Evolutionary conservation across 2,113 vertebrate species (phyloP).

Genomic region (Sylvia atricapilla): DNA sequence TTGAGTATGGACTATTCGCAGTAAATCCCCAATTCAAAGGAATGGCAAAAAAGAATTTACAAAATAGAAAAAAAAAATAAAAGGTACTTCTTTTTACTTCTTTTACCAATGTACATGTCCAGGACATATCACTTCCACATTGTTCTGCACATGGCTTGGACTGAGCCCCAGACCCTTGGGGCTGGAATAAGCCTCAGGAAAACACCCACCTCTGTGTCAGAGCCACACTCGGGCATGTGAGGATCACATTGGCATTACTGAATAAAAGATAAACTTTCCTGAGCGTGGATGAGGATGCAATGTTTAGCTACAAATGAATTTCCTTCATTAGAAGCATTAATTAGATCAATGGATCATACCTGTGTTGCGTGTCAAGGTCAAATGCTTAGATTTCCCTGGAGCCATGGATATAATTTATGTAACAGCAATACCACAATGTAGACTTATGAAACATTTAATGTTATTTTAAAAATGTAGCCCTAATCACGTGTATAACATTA

Average conservation of each 20-base stretch:
- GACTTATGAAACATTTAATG: neutral
- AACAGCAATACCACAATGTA: neutral
- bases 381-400: neutral
- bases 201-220: neutral
- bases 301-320: neutral
- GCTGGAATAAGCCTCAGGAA: neutral
- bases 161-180: neutral
- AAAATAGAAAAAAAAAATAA: neutral
- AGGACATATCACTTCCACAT: neutral
- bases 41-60: neutral
- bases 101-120: neutral
- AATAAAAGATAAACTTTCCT: neutral
- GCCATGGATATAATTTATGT: neutral
- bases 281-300: neutral
- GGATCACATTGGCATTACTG: neutral
- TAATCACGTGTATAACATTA: neutral
- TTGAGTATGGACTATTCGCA: neutral
- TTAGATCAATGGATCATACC: neutral
- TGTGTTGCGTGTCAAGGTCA: neutral
- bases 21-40: neutral
- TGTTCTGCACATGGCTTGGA: neutral
- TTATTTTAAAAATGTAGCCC: neutral
- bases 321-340: neutral
- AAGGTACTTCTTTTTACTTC: neutral
- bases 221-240: fast-evolving